Evolutionary conservation across 2,888 invertebrate genomes (phyloP).

Genomic region (Sarcophaga carnaria): DNA sequence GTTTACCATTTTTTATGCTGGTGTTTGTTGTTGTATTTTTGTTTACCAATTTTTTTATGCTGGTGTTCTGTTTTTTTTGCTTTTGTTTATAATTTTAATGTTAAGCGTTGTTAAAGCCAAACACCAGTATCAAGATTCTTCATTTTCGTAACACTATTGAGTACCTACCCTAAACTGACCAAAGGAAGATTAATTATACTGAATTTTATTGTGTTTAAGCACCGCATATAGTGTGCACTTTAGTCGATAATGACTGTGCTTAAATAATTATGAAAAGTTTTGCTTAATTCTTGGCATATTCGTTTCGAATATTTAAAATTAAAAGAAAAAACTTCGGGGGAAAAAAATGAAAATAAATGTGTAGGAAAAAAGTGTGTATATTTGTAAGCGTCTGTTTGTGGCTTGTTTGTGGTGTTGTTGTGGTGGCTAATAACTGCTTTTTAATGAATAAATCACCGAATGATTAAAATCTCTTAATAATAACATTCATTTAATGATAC

Average conservation of each 20-base stretch:
- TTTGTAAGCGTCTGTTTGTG: conserved; percentile 71
- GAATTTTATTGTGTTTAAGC: background rate
- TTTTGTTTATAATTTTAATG: too few species aligned
- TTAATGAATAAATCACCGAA: conserved; percentile 82
- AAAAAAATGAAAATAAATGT: too few species aligned
- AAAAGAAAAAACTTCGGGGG: too few species aligned
- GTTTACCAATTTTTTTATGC: too few species aligned
- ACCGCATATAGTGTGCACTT: background rate
- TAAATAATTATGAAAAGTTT: conserved; percentile 20
- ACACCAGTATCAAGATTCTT: too few species aligned
- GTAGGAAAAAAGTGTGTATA: conserved; percentile 66
- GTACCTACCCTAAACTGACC: too few species aligned
- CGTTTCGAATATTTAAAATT: conserved; percentile 60
- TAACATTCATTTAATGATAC: conserved; percentile 75
- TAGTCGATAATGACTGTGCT: background rate
- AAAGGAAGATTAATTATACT: background rate
- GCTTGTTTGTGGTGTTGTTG: conserved; percentile 72
- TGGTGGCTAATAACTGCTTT: conserved; percentile 80
- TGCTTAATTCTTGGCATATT: conserved; percentile 58
- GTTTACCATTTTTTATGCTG: too few species aligned
- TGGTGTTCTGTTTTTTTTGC: too few species aligned
- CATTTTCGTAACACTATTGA: too few species aligned
- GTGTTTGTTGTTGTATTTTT: too few species aligned
- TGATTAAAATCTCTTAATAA: conserved; percentile 82
- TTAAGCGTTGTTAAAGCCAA: too few species aligned